A percentile compares a stretch with the other conserved stretches of the same genome.
These are phyloP conservation scores for Palythoa grandiflora DNA, from an alignment of 92 coral and sea anemone species.

Conservation along the genomic window DNA sequence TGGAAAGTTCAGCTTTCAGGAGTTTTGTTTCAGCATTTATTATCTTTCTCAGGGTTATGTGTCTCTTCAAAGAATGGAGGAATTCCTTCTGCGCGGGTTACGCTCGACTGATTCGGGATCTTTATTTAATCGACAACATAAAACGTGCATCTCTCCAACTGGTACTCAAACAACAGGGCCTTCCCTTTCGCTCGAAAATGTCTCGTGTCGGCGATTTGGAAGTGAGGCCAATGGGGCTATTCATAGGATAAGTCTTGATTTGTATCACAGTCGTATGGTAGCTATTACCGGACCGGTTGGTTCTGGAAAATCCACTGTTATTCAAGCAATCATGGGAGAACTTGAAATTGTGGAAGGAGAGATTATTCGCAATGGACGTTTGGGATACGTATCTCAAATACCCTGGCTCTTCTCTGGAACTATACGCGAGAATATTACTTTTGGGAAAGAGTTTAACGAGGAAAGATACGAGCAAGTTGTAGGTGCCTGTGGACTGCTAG, in stretches of 20 bases:
- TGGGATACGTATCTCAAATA: constrained; percentile 43
- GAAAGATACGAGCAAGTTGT: constrained; percentile 10
- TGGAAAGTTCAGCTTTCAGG: not conserved
- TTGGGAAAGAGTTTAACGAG: constrained; percentile 22
- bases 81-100: not conserved
- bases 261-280: not conserved
- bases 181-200: not conserved
- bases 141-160: not conserved
- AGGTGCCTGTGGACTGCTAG: constrained; percentile 40
- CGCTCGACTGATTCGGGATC: not conserved
- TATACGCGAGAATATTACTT: constrained; percentile 37
- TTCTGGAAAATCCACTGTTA: constrained; percentile 44
- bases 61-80: not conserved
- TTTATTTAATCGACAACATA: not conserved
- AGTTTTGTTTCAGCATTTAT: not conserved
- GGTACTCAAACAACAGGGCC: not conserved
- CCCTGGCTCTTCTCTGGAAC: constrained; percentile 57
- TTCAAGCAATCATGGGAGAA: constrained; percentile 42
- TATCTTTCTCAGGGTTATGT: not conserved
- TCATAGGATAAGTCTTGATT: not conserved
- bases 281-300: constrained; percentile 17
- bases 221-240: not conserved
- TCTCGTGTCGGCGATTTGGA: not conserved
- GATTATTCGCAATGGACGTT: not conserved
- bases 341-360: constrained; percentile 30